Conservation (phyloP, 2,113 vertebrate species). For the Zonotrichia leucophrys region DNA sequence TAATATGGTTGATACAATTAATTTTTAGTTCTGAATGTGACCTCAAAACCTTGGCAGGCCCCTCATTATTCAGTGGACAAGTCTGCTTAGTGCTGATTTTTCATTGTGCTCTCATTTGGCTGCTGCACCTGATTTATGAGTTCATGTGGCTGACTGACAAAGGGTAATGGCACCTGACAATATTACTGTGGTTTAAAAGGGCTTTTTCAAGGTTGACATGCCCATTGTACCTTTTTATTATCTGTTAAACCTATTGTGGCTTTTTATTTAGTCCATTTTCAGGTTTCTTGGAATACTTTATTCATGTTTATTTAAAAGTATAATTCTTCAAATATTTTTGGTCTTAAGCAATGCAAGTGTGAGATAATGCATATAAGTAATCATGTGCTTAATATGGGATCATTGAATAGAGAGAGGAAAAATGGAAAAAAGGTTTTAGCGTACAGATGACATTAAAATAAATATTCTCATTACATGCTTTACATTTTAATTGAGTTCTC, state of each 20-base stretch:
- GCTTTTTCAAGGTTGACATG: conserved; percentile 35
- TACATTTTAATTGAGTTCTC: background rate
- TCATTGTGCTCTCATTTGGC: background rate
- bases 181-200: background rate
- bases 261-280: background rate
- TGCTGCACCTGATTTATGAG: conserved; percentile 12
- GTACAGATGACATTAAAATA: background rate
- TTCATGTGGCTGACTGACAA: conserved; percentile 13
- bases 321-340: background rate
- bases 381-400: background rate
- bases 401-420: background rate
- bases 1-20: background rate
- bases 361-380: background rate
- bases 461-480: background rate
- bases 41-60: background rate
- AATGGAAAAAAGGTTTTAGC: background rate
- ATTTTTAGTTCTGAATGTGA: background rate
- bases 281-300: background rate
- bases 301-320: background rate
- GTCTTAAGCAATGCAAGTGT: background rate
- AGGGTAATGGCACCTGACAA: conserved; percentile 12
- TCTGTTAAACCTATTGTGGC: background rate
- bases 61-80: background rate
- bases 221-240: background rate
- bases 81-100: background rate